These are phyloP conservation scores for Steatocranus sp. DNA, from an alignment of 2,797 vertebrate species.

Conservation along the genomic window DNA sequence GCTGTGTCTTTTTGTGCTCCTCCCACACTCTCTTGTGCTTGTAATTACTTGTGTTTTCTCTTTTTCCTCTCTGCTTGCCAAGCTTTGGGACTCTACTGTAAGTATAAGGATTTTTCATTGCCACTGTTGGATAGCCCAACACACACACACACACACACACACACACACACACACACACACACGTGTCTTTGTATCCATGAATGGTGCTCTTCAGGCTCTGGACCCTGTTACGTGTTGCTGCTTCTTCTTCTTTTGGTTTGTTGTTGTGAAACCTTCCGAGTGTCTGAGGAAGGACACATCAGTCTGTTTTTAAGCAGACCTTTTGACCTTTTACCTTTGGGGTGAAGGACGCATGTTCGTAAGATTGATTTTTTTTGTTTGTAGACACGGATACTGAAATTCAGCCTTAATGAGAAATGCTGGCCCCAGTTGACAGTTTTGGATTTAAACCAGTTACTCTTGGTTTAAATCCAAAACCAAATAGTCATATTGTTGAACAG, in stretches of 20 bases:
- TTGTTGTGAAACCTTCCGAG: not conserved
- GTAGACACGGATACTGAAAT: not conserved
- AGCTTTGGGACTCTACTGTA: slow-evolving; percentile 74
- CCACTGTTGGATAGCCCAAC: not conserved
- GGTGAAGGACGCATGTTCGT: not conserved
- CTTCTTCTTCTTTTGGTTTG: not conserved
- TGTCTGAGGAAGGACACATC: not conserved
- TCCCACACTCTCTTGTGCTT: not conserved
- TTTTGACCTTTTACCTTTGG: too few species aligned
- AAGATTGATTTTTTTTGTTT: not conserved
- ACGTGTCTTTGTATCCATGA: not conserved
- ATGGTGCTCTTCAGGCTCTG: not conserved
- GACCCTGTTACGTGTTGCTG: not conserved
- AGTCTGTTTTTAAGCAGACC: not conserved
- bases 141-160: too few species aligned
- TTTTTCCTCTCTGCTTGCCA: slow-evolving; percentile 41
- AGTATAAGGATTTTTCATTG: slow-evolving; percentile 46
- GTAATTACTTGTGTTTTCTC: slow-evolving; percentile 42
- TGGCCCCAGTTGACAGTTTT: not conserved
- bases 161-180: not conserved
- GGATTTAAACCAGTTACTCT: too few species aligned
- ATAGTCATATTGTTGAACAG: not conserved
- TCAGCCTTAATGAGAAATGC: not conserved
- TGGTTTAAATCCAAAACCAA: not conserved
- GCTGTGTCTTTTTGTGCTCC: not conserved